A percentile compares a stretch with the other conserved stretches of the same genome.
phyloP scores from a whole-genome alignment of 2,113 vertebrate genomes.

The Pelusios castaneus region DNA sequence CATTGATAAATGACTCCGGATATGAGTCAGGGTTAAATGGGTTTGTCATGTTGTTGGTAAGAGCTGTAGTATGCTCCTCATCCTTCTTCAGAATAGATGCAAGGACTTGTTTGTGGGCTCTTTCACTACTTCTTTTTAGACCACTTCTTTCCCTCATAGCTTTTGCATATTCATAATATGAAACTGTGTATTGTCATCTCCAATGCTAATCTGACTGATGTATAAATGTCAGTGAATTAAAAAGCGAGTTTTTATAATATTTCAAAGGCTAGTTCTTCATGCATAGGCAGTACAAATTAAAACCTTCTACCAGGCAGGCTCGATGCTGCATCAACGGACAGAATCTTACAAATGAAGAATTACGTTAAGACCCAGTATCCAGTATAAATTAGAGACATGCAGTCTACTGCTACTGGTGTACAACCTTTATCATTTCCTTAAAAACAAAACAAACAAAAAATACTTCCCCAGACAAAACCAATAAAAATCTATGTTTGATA shows the following conservation, averaged over 20 bases:
- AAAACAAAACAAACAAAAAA: not conserved
- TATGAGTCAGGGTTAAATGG: not conserved
- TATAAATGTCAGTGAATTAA: too few species aligned
- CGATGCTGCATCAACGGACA: not conserved
- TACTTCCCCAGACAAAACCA: too few species aligned
- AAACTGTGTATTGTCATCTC: not conserved
- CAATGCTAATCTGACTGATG: not conserved
- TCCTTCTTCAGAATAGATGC: not conserved
- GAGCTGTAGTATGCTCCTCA: not conserved
- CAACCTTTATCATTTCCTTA: not conserved
- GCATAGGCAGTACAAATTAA: not conserved
- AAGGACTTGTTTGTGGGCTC: not conserved
- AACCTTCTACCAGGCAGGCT: not conserved
- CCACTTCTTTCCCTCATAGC: not conserved
- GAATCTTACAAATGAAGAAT: not conserved
- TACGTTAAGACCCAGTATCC: not conserved
- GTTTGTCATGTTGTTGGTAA: not conserved
- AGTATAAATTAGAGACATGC: not conserved
- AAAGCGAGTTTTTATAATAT: not conserved
- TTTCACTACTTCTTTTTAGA: not conserved
- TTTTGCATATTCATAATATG: not conserved
- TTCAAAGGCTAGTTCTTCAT: not conserved
- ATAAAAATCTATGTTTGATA: not conserved
- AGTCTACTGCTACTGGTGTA: not conserved
- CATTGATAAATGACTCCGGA: not conserved